Evolutionary conservation across 2,797 vertebrate genomes (phyloP), one percentile per base, ranked within the genome.

Genomic region (Chiloscyllium punctatum): DNA sequence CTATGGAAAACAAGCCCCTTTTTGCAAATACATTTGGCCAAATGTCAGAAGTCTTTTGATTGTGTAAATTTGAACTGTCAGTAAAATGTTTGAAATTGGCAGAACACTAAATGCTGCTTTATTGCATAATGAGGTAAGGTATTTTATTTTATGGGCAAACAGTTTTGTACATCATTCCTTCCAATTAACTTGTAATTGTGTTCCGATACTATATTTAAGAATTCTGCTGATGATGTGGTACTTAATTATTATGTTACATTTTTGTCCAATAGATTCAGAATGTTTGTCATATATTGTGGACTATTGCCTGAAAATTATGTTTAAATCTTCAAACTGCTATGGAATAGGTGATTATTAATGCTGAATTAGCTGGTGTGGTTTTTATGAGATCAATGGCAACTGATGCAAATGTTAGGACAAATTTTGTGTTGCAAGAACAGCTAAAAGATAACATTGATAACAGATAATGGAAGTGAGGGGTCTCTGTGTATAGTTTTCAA

Each of bases 11-110:
- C 94, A 97, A 96, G 96, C 96, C 95, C 11, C 94, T 94, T 95
- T n/a, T 16, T 95, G 71, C 53, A 77, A 95, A 72, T 8, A 11
- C 53, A 15, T 95, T 77, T 94, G 25, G 42, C 71, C 53, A 95
- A 95, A 77, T 30, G 94, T 95, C 30, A 95, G 71, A 77, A 95
- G 33, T 77, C 48, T 74, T 51, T 77, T 72, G 69, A 94, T 72
- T 95, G 94, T 77, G 94, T 95, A 77, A 95, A 77, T 74, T 48
- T 77, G 94, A 95, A 95, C 95, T 96, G 95, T 97, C 96, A 97
- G 98, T 98, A 99, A 99, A 98, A 99, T 99, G 99, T 99, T 99
- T 98, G 99, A 99, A 99, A 99, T 99, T 99, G 99, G 99, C 99
- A 98, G 99, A 98, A 99, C 98, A 98, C 99, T 99, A 98, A 99